Conservation (phyloP, 2,888 invertebrate species). For the Synanthedon vespiformis region DNA sequence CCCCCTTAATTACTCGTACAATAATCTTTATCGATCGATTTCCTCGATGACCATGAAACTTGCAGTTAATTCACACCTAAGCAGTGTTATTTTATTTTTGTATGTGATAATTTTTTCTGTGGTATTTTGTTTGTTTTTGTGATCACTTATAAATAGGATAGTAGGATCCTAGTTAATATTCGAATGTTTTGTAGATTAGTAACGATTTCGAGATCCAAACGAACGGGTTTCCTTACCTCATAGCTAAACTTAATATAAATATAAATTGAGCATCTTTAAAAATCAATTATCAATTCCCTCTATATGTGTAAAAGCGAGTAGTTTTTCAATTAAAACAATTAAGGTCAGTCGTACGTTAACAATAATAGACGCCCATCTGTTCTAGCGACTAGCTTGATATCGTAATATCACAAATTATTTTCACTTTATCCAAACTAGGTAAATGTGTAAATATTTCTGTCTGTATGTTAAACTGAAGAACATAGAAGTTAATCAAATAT, state of each 20-base stretch:
- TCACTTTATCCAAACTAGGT: background rate
- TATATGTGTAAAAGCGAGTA: conserved; percentile 33
- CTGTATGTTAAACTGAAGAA: background rate
- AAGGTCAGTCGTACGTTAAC: conserved; percentile 40
- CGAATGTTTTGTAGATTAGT: too few relatives aligned
- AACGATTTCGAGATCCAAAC: too few relatives aligned
- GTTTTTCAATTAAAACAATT: conserved; percentile 67
- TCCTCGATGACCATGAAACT: conserved; percentile 18
- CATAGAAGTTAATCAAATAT: too few relatives aligned
- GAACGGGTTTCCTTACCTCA: too few relatives aligned
- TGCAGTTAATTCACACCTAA: background rate
- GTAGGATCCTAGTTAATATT: too few relatives aligned
- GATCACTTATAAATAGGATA: too few relatives aligned
- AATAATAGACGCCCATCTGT: background rate
- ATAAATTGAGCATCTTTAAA: conserved; percentile 40
- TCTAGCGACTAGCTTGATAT: background rate
- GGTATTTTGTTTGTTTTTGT: too few relatives aligned
- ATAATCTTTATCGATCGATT: conserved; percentile 47
- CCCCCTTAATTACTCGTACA: conserved; percentile 55
- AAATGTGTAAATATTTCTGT: background rate
- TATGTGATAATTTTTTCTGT: too few relatives aligned
- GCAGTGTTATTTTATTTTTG: background rate
- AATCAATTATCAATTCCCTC: conserved; percentile 43
- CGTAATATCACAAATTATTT: background rate
- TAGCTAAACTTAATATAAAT: conserved; percentile 14